Conservation (phyloP, 2,797 vertebrate species). For the Nyctalus aviator region DNA sequence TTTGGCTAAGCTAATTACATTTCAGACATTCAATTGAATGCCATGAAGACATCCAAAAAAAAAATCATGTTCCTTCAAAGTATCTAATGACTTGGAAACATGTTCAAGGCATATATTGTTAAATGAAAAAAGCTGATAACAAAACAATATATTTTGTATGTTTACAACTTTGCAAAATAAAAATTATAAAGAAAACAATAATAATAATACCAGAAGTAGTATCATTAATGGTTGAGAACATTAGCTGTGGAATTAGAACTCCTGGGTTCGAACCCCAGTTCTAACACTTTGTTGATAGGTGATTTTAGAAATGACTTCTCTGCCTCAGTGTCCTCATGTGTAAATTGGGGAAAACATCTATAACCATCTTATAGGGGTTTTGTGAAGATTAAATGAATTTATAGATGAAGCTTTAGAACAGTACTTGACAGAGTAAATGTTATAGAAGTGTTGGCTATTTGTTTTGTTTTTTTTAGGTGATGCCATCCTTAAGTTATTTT, state of each 20-base stretch:
- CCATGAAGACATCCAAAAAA: conserved; percentile 68
- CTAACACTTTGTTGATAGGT: not conserved
- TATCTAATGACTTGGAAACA: conserved; percentile 77
- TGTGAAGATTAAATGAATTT: not conserved
- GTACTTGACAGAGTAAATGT: not conserved
- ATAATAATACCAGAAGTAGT: conserved; percentile 67
- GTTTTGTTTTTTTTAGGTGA: not conserved
- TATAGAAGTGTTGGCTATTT: not conserved
- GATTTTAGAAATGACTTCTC: not conserved
- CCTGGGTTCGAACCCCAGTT: not conserved
- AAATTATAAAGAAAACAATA: conserved; percentile 69
- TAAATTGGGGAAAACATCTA: not conserved
- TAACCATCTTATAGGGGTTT: not conserved
- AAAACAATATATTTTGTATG: conserved; percentile 71
- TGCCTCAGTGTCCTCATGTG: not conserved
- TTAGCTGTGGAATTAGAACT: not conserved
- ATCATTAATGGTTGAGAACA: conserved; percentile 49
- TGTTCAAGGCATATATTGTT: conserved; percentile 76
- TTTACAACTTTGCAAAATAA: conserved; percentile 72
- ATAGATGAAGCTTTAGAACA: not conserved
- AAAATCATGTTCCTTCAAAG: conserved; percentile 68
- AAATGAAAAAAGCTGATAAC: conserved; percentile 77
- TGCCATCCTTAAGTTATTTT: not conserved
- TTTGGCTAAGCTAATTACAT: conserved; percentile 77
- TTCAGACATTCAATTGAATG: conserved; percentile 78